A percentile compares a stretch with the other conserved stretches of the same genome.
Conservation (phyloP, 2,113 vertebrate genomes). For the Morone chrysops region DNA sequence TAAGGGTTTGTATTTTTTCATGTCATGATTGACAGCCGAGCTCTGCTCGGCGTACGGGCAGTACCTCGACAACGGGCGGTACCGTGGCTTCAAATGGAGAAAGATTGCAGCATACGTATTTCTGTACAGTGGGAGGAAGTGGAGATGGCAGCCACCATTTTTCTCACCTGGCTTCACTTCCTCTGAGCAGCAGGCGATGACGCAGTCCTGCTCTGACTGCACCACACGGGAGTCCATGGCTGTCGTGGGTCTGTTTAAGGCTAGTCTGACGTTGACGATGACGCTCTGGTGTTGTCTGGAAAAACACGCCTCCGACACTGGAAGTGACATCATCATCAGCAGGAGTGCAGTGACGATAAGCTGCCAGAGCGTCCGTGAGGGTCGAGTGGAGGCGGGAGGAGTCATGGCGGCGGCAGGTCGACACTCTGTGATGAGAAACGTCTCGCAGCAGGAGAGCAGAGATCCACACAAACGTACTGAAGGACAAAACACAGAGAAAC, state of each 20-base stretch:
- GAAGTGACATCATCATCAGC: constrained; percentile 26
- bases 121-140: no score
- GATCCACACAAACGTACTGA: constrained; percentile 55
- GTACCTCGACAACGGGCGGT: no score
- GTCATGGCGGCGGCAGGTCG: constrained; percentile 64
- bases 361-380: background rate
- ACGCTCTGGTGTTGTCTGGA: constrained; percentile 78
- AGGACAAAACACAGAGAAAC: no score
- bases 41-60: no score
- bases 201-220: constrained; percentile 76
- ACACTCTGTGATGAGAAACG: constrained; percentile 23
- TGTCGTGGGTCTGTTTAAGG: constrained; percentile 31
- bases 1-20: no score
- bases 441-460: constrained; percentile 22
- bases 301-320: constrained; percentile 76
- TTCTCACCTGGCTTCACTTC: constrained; percentile 76
- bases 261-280: constrained; percentile 66
- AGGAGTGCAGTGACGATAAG: constrained; percentile 17
- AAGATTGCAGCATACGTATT: no score
- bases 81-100: no score
- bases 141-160: background rate
- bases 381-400: background rate
- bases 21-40: no score
- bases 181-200: constrained; percentile 82
- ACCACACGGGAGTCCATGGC: constrained; percentile 57